Percentiles rank a stretch among this genome's conserved stretches.
These are phyloP conservation scores for Willisornis vidua DNA, from an alignment of 2,113 vertebrate genomes.

Conservation along the genomic window DNA sequence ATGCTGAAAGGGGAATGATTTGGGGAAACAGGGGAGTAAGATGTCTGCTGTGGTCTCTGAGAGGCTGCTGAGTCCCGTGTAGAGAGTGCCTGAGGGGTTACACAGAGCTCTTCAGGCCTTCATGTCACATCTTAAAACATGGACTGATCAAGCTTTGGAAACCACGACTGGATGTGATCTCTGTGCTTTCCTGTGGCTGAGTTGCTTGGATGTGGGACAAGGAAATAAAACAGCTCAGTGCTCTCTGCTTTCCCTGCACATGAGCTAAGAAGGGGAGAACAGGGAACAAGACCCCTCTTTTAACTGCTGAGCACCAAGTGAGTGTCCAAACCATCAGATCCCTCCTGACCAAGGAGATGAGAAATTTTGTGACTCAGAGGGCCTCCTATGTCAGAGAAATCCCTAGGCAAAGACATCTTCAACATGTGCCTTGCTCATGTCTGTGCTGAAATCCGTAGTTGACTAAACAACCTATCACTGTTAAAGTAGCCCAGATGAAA, in stretches of 20 bases:
- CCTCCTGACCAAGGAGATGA: not conserved
- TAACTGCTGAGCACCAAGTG: not conserved
- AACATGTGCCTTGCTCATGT: not conserved
- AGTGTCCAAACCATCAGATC: not conserved
- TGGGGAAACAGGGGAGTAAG: not conserved
- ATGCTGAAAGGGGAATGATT: not conserved
- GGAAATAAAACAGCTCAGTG: not conserved
- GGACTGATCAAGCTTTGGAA: not conserved
- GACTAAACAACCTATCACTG: not conserved
- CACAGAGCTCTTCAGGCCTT: fast-evolving
- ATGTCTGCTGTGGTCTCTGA: fast-evolving
- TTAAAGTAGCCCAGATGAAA: not conserved
- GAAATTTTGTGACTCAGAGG: not conserved
- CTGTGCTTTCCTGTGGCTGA: not conserved
- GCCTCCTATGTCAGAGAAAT: not conserved
- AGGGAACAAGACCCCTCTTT: not conserved
- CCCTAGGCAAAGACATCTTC: not conserved
- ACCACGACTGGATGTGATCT: not conserved
- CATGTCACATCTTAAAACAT: fast-evolving
- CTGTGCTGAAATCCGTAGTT: not conserved
- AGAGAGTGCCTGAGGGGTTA: not conserved
- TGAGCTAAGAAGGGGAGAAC: not conserved
- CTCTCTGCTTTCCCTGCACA: not conserved
- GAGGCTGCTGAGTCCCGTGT: not conserved
- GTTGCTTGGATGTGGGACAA: not conserved